Percentiles rank a stretch among this genome's conserved stretches.
Evolutionary conservation across 2,888 invertebrate species (phyloP).

Genomic region (Smittia sp.): DNA sequence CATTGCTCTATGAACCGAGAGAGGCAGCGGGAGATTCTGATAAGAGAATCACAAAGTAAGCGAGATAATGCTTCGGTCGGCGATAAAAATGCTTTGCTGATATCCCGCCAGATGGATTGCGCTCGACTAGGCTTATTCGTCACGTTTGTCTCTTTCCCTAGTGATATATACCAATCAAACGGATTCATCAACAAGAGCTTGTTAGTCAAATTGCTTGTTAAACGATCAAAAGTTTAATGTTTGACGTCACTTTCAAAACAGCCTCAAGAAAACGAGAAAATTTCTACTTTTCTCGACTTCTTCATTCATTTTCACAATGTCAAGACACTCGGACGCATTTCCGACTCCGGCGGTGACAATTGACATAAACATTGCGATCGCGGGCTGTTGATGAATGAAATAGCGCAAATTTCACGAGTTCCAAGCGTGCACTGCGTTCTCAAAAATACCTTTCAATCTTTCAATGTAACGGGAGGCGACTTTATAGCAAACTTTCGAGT

Average conservation of each 20-base stretch:
- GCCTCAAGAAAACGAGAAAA: slow-evolving; percentile 35
- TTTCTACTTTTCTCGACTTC: slow-evolving; percentile 39
- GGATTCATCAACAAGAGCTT: background rate
- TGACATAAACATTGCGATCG: background rate
- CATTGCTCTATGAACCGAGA: background rate
- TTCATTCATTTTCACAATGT: slow-evolving; percentile 39
- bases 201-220: background rate
- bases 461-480: slow-evolving; percentile 26
- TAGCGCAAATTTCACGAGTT: slow-evolving; percentile 37
- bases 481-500: slow-evolving; percentile 40
- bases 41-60: background rate
- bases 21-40: background rate
- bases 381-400: slow-evolving; percentile 20
- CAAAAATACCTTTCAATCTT: slow-evolving; percentile 20
- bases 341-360: background rate
- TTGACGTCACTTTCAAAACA: background rate
- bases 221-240: background rate
- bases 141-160: background rate
- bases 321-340: slow-evolving; percentile 20
- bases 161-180: background rate
- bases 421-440: background rate
- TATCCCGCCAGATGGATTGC: background rate
- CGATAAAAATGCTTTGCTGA: background rate
- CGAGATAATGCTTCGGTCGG: background rate
- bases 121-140: background rate